Evolutionary conservation across 1,140 invertebrate species (phyloP).

Genomic region (Drosophila pandora): DNA sequence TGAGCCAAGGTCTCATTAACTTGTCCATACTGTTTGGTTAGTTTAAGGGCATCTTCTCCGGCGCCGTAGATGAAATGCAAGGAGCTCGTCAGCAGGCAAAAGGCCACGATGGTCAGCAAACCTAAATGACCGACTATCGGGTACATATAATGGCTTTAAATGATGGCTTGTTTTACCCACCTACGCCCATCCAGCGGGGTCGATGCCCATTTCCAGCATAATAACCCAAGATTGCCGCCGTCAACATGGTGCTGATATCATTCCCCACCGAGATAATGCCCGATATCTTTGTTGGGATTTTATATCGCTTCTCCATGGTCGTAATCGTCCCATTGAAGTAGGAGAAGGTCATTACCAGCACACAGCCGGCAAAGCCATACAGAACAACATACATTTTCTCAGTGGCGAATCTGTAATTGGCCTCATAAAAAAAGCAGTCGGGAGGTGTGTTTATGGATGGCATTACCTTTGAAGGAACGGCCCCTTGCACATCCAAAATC

Average conservation of each 20-base stretch:
- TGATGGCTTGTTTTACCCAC: slow-evolving; percentile 78
- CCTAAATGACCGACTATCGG: slow-evolving; percentile 83
- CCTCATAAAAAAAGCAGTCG: background rate
- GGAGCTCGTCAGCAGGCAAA: slow-evolving; percentile 88
- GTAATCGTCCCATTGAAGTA: slow-evolving; percentile 91
- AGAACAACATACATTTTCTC: slow-evolving; percentile 89
- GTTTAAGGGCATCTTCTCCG: slow-evolving; percentile 87
- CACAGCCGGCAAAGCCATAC: slow-evolving; percentile 89
- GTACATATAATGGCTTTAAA: slow-evolving; percentile 78
- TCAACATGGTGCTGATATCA: slow-evolving; percentile 81
- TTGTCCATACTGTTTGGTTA: slow-evolving; percentile 87
- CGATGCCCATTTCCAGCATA: slow-evolving; percentile 68
- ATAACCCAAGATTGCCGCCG: slow-evolving; percentile 61
- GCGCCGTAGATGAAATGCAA: slow-evolving; percentile 90
- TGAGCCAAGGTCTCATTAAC: slow-evolving; percentile 48
- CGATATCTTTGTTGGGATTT: slow-evolving; percentile 89
- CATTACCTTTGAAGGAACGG: slow-evolving; percentile 84
- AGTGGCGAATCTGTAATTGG: slow-evolving; percentile 86
- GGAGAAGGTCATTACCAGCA: slow-evolving; percentile 89
- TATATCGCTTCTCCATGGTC: slow-evolving; percentile 92
- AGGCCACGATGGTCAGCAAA: slow-evolving; percentile 87
- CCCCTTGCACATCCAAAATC: slow-evolving; percentile 86
- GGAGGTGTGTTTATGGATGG: no score
- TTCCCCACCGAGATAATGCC: slow-evolving; percentile 90
- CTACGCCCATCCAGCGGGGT: slow-evolving; percentile 76